Conservation (phyloP, 1,140 invertebrate genomes). For the Xylocopa sonorina region DNA sequence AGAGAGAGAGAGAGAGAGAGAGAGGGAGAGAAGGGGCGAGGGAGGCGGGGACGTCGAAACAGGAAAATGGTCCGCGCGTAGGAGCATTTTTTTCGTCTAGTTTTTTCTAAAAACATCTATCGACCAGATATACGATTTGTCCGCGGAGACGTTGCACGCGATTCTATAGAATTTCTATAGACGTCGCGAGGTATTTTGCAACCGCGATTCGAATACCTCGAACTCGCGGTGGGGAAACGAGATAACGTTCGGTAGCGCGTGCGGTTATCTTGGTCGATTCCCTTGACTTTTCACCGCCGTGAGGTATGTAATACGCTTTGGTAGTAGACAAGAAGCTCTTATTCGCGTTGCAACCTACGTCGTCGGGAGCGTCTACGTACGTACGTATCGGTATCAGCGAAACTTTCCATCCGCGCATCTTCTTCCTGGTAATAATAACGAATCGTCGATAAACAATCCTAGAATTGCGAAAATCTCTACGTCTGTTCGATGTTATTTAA, state of each 20-base stretch:
- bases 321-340: conserved; percentile 39
- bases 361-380: no score
- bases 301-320: conserved; percentile 44
- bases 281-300: conserved; percentile 64
- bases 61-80: no score
- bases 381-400: conserved; percentile 16
- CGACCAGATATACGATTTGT: background rate
- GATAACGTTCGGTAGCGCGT: conserved; percentile 52
- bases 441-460: background rate
- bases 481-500: background rate
- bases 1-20: no score
- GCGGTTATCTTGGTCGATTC: conserved; percentile 58
- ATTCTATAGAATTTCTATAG: background rate
- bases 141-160: no score
- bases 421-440: background rate
- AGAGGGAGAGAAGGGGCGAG: no score
- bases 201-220: conserved; percentile 39
- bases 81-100: background rate
- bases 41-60: background rate
- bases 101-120: background rate
- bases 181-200: conserved; percentile 26
- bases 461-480: conserved; percentile 1
- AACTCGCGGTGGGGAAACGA: conserved; percentile 19
- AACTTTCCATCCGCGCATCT: conserved; percentile 24
- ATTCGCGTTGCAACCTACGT: conserved; percentile 34